Percentiles rank a stretch among this genome's conserved stretches.
These are phyloP conservation scores for Eidolon dupreanum DNA, from an alignment of 2,797 vertebrate species.

Conservation along the genomic window DNA sequence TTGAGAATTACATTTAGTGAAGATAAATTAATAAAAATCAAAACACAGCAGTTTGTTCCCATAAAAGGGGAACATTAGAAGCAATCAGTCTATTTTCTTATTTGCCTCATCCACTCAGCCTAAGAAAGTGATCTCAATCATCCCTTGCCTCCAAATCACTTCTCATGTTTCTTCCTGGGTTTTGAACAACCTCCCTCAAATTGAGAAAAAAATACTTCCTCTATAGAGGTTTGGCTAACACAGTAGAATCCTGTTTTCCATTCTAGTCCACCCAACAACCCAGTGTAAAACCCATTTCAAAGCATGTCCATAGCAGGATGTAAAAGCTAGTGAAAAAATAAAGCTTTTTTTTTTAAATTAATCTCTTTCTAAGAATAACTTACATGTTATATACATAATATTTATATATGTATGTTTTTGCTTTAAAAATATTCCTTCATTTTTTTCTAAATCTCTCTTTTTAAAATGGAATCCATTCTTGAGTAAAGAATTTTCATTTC, in stretches of 20 bases:
- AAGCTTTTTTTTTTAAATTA: not conserved
- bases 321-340: constrained; percentile 7
- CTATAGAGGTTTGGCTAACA: not conserved
- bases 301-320: not conserved
- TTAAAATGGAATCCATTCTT: not conserved
- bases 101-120: not conserved
- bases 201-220: not conserved
- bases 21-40: constrained; percentile 29
- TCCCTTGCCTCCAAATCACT: not conserved
- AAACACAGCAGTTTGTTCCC: not conserved
- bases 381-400: not conserved
- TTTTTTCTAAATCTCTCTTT: not conserved
- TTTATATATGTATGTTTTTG: not conserved
- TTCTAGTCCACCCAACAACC: not conserved
- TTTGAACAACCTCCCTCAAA: not conserved
- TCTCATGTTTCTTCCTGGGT: not conserved
- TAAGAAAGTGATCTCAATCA: not conserved
- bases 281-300: not conserved
- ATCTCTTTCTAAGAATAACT: not conserved
- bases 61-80: not conserved
- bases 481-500: not conserved
- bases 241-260: not conserved
- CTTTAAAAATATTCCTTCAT: not conserved
- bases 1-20: not conserved
- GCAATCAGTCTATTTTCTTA: not conserved